Evolutionary conservation across 2,113 vertebrate species (phyloP).

Genomic region (Trochalopteron elliotii): DNA sequence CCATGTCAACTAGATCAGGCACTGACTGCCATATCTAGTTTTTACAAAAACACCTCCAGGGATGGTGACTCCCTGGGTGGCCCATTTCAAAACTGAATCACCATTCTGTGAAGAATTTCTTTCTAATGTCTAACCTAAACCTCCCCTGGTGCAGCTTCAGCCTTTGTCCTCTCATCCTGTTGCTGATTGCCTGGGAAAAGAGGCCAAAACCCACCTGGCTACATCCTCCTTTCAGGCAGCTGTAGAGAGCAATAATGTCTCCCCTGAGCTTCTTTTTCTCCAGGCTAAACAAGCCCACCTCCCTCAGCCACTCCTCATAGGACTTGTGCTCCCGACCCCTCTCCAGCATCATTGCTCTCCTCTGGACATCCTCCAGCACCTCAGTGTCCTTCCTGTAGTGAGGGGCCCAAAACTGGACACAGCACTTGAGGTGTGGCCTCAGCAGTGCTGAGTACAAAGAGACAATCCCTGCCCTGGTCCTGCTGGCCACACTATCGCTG

Average conservation of each 20-base stretch:
- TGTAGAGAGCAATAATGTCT: too few relatives aligned
- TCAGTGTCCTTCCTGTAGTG: neutral
- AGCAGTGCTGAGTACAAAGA: accelerated
- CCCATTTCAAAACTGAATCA: neutral
- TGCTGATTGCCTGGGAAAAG: neutral
- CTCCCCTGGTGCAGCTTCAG: neutral
- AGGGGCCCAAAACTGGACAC: neutral
- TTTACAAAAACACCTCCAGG: neutral
- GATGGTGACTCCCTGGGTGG: accelerated
- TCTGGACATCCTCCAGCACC: accelerated
- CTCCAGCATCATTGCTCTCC: accelerated
- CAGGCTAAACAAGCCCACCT: neutral
- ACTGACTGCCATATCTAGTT: neutral
- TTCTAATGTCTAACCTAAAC: neutral
- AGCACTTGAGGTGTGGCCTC: accelerated
- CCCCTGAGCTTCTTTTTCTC: neutral
- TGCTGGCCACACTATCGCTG: neutral
- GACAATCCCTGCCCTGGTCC: accelerated
- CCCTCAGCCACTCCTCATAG: accelerated
- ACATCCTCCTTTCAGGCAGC: accelerated
- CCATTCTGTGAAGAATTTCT: neutral
- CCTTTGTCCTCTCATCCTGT: neutral
- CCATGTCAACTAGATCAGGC: neutral
- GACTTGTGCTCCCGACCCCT: neutral
- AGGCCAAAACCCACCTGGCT: too few relatives aligned